These are phyloP conservation scores for Mnemiopsis leidyi DNA, from an alignment of 37 sponge, comb jelly and placozoan species.

Conservation along the genomic window DNA sequence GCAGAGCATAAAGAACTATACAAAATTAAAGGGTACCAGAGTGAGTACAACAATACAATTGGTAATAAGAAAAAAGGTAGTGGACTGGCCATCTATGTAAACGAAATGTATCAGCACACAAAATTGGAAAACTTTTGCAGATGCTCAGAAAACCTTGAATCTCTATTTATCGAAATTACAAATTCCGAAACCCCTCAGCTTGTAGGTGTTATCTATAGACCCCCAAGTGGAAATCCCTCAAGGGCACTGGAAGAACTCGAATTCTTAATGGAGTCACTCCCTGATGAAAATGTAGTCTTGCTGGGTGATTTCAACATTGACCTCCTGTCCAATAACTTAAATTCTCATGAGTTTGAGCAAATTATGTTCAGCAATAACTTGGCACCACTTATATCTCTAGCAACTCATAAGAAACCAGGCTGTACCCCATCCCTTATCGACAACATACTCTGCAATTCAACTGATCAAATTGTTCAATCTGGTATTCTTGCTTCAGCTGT, in stretches of 20 bases:
- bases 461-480: too few species aligned
- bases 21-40: neutral
- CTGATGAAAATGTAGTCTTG: neutral
- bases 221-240: neutral
- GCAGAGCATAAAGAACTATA: neutral
- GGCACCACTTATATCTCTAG: too few species aligned
- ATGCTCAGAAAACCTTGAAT: neutral
- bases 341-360: neutral
- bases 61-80: too few species aligned
- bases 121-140: neutral
- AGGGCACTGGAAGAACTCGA: neutral
- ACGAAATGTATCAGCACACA: neutral
- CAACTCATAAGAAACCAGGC: too few species aligned
- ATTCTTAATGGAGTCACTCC: neutral
- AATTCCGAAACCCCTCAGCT: neutral
- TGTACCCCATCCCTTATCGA: too few species aligned
- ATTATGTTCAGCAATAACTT: too few species aligned
- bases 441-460: too few species aligned
- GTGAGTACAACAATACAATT: too few species aligned
- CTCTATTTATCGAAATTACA: neutral
- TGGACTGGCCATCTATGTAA: neutral
- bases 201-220: neutral
- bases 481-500: too few species aligned
- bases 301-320: too few species aligned
- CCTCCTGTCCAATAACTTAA: neutral